These are phyloP conservation scores for Heliothis subflexa DNA, from an alignment of 1,140 invertebrate genomes.

Conservation along the genomic window DNA sequence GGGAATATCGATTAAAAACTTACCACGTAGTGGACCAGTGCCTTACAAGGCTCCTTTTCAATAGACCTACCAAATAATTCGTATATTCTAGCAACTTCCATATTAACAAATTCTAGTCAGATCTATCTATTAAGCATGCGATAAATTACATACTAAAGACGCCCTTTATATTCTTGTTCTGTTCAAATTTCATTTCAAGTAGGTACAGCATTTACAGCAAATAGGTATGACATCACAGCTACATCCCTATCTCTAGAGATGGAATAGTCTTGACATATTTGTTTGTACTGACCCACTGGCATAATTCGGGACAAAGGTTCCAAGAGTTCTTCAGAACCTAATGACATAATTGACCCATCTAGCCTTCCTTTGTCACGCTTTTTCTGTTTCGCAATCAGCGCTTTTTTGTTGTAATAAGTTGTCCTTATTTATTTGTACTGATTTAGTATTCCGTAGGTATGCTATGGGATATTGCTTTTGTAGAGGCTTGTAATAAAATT, in stretches of 20 bases:
- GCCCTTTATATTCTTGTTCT: background rate
- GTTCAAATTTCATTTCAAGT: background rate
- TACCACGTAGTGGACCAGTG: too few species aligned
- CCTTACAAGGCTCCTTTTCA: too few species aligned
- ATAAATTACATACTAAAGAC: slow-evolving; percentile 8
- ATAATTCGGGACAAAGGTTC: slow-evolving; percentile 10
- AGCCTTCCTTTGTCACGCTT: slow-evolving; percentile 10
- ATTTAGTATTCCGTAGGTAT: background rate
- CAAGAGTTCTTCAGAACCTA: slow-evolving; percentile 20
- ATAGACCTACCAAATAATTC: too few species aligned
- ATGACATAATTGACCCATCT: slow-evolving; percentile 31
- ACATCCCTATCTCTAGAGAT: background rate
- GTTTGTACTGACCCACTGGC: slow-evolving; percentile 20
- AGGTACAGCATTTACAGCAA: background rate
- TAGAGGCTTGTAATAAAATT: too few species aligned
- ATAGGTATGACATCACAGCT: slow-evolving; percentile 15
- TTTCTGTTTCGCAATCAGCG: slow-evolving; percentile 5
- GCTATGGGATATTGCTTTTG: background rate
- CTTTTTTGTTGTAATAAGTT: background rate
- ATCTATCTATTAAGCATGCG: too few species aligned
- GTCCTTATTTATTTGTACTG: background rate
- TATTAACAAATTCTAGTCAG: too few species aligned
- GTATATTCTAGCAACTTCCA: too few species aligned
- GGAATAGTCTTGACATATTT: slow-evolving; percentile 23
- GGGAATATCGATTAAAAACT: too few species aligned